These are phyloP conservation scores for Acleris emargana DNA, from an alignment of 2,888 invertebrate genomes.

Conservation along the genomic window DNA sequence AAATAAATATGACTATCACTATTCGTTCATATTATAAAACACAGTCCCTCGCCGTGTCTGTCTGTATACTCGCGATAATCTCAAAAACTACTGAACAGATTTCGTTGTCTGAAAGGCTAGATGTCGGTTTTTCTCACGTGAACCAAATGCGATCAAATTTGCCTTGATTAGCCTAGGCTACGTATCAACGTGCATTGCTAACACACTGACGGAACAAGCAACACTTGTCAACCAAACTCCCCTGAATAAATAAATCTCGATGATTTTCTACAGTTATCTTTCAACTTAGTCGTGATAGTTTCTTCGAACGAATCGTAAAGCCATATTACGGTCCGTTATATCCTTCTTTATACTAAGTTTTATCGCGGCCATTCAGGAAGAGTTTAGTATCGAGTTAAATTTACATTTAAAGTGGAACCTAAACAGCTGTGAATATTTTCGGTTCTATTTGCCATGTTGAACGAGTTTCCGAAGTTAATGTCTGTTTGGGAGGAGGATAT, in stretches of 20 bases:
- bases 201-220: too few relatives aligned
- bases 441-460: constrained; percentile 20
- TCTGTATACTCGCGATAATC: too few relatives aligned
- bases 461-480: constrained; percentile 19
- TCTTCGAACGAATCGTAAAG: constrained; percentile 18
- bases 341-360: constrained; percentile 12
- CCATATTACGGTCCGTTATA: constrained; percentile 28
- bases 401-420: constrained; percentile 37
- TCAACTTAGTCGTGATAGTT: not conserved
- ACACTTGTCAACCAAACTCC: too few relatives aligned
- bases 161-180: too few relatives aligned
- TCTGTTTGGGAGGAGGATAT: not conserved
- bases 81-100: too few relatives aligned
- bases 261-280: not conserved
- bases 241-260: not conserved
- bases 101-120: too few relatives aligned
- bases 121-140: too few relatives aligned
- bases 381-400: constrained; percentile 25
- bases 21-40: too few relatives aligned
- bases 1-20: too few relatives aligned
- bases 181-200: too few relatives aligned
- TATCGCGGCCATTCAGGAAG: constrained; percentile 29
- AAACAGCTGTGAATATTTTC: constrained; percentile 35
- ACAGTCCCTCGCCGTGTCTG: too few relatives aligned
- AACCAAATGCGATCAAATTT: too few relatives aligned